Base-by-base conservation (phyloP, 1,140 invertebrate genomes). In the Sinonovacula constricta region DNA sequence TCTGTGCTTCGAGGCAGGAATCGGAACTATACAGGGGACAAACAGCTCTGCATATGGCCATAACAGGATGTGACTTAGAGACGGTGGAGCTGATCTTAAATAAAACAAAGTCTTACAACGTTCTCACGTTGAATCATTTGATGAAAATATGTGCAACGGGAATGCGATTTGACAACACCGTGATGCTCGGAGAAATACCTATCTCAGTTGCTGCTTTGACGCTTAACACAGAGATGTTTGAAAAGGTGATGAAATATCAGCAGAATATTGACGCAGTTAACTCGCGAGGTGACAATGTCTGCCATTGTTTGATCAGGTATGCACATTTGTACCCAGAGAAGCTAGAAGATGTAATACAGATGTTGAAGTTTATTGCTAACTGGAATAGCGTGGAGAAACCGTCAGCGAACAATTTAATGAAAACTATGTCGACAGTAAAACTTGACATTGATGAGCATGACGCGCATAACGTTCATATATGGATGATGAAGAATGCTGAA, bases 131-230 rank as follows among this genome's bases (percentile, higher is more conserved):
- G 14, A 62, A 33, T 24, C 15, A 53, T 28, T 15, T 53, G 12
- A 3, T 84, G 0, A 24, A 57, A 22, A 77, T 36, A 22, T 57
- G 51, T 24, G 85, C 85, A 0, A 83, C 78, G 10, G 85, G 85
- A 12, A 31, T 51, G 1, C 65, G 78, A 14, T 86, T 86, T 65
- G 68, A 53, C 1, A 82, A 85, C 33, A 85, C 85, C 2, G 83
- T 85, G 3, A 85, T 86, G 85, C 82, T 85, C 68, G 83, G 83
- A 18, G 82, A 85, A 67, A 78, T 85, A 18, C 83, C 85, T 1
- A 62, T 86, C 3, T 65, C 72, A 31, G 85, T 86, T 26, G 85
- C 85, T 33, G 82, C 83, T 28, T 54, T 83, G 28, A 84, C 79
- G 26, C 68, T 81, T 22, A 78, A 84, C 49, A 22, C 56, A 7